Evolutionary conservation across 2,113 vertebrate genomes (phyloP).

Genomic region (human): DNA sequence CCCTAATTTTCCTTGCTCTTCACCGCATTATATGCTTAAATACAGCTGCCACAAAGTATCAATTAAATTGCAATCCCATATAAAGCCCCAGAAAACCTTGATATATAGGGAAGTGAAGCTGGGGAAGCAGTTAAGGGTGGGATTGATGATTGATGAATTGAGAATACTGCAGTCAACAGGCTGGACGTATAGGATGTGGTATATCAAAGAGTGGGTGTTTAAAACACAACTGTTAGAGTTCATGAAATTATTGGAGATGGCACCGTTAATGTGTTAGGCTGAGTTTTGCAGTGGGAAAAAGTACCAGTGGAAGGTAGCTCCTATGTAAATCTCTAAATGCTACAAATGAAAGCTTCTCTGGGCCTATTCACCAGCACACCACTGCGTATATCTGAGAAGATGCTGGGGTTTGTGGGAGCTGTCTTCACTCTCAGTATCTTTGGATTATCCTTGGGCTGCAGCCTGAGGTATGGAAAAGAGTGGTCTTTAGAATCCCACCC

Average conservation of each 20-base stretch:
- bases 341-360: not conserved
- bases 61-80: not conserved
- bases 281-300: not conserved
- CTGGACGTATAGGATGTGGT: not conserved
- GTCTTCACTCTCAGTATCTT: not conserved
- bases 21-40: not conserved
- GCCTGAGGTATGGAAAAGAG: not conserved
- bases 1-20: not conserved
- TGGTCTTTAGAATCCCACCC: not conserved
- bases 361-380: not conserved
- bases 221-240: not conserved
- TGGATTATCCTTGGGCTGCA: not conserved
- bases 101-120: not conserved
- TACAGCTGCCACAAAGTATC: not conserved
- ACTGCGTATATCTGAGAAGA: not conserved
- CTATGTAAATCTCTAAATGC: not conserved
- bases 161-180: not conserved
- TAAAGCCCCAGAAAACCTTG: not conserved
- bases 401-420: not conserved
- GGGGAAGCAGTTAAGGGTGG: not conserved
- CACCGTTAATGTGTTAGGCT: not conserved
- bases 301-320: fast-evolving
- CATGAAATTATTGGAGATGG: not conserved
- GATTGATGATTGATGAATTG: not conserved
- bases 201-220: not conserved